Percentiles rank a stretch among this genome's conserved stretches.
Conservation (phyloP, 2,888 invertebrate species). For the Phasia obesa region DNA sequence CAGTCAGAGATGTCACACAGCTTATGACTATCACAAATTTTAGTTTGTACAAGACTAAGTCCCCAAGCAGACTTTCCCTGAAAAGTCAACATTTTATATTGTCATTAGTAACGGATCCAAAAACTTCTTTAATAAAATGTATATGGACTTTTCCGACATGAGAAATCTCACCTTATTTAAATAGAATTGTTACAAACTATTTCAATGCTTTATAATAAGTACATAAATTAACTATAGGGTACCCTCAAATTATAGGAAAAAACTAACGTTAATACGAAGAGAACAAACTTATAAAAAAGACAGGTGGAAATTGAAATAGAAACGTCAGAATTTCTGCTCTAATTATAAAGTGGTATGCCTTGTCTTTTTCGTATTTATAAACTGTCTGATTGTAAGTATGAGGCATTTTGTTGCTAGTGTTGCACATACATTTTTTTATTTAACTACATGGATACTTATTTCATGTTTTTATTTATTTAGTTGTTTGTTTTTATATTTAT, state of each 20-base stretch:
- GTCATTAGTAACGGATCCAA: too few relatives aligned
- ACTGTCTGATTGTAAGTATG: constrained; percentile 10
- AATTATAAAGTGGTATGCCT: constrained; percentile 80
- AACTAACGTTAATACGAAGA: constrained; percentile 40
- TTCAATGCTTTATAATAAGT: background rate
- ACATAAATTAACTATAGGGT: background rate
- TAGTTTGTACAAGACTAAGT: too few relatives aligned
- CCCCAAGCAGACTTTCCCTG: too few relatives aligned
- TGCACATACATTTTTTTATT: constrained; percentile 16
- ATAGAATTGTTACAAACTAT: background rate
- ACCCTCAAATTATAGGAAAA: background rate
- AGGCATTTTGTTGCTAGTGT: constrained; percentile 6
- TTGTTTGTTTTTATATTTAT: constrained; percentile 57
- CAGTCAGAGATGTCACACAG: too few relatives aligned
- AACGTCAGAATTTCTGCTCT: constrained; percentile 83
- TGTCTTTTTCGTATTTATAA: constrained; percentile 67
- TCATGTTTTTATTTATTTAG: constrained; percentile 72
- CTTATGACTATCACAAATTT: too few relatives aligned
- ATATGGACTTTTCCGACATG: too few relatives aligned
- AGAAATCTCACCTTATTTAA: background rate
- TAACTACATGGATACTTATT: constrained; percentile 47
- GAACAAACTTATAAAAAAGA: constrained; percentile 38
- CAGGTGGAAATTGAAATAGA: constrained; percentile 80
- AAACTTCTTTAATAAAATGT: too few relatives aligned
- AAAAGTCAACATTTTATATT: too few relatives aligned